These are phyloP conservation scores for Danio albolineatus DNA, from an alignment of 2,797 vertebrate genomes.

Conservation along the genomic window DNA sequence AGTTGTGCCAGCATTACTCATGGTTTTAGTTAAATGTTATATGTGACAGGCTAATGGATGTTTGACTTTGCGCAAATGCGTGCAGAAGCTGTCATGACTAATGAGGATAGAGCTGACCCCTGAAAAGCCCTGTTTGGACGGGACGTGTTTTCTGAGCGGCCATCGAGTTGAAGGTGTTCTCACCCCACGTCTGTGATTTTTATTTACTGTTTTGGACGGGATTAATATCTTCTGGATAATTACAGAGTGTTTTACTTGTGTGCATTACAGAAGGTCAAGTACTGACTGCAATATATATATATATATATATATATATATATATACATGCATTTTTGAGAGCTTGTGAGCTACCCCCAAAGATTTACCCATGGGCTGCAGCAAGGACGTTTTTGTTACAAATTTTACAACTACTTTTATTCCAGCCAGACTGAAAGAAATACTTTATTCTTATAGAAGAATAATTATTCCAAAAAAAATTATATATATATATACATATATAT, in stretches of 20 bases:
- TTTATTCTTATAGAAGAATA: no score
- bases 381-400: no score
- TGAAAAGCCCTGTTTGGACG: background rate
- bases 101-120: conserved; percentile 4
- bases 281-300: no score
- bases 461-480: no score
- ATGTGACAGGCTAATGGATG: background rate
- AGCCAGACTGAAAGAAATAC: no score
- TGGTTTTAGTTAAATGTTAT: conserved; percentile 54
- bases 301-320: no score
- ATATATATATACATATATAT: no score
- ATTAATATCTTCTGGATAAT: background rate
- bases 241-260: background rate
- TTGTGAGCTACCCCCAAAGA: background rate
- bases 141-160: background rate
- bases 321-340: no score
- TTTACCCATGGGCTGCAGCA: no score
- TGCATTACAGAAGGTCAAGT: background rate
- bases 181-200: no score
- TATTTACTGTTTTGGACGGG: no score
- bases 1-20: conserved; percentile 55
- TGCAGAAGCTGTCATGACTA: background rate
- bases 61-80: conserved; percentile 7
- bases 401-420: no score
- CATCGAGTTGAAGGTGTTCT: background rate